Conservation (phyloP, 2,888 invertebrate genomes). For the Ophonus ardosiacus region DNA sequence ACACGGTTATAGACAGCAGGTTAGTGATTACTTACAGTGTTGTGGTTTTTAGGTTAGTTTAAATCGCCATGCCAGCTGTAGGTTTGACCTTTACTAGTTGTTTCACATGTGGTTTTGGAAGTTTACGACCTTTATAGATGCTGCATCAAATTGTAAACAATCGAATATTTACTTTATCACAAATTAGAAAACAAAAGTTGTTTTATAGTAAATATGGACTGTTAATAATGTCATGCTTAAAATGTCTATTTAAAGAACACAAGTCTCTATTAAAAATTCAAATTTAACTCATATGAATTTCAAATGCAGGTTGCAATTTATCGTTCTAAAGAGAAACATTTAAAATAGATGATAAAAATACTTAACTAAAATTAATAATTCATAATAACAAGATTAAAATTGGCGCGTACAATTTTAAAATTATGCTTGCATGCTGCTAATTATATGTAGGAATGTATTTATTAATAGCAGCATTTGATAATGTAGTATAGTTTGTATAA, state of each 20-base stretch:
- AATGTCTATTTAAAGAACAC: conserved; percentile 43
- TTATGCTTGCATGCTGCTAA: conserved; percentile 44
- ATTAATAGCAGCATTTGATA: conserved; percentile 46
- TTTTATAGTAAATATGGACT: no score
- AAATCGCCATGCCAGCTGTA: conserved; percentile 51
- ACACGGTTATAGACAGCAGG: conserved; percentile 30
- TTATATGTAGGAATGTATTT: conserved; percentile 48
- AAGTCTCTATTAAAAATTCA: conserved; percentile 38
- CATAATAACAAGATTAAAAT: conserved; percentile 34
- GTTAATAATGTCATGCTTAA: not conserved
- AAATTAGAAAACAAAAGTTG: not conserved
- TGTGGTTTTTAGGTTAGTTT: conserved; percentile 56
- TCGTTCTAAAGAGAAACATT: conserved; percentile 36
- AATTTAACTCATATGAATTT: conserved; percentile 50
- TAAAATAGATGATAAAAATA: conserved; percentile 52
- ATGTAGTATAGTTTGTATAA: conserved; percentile 13
- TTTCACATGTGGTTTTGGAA: conserved; percentile 23
- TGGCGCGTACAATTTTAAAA: conserved; percentile 39
- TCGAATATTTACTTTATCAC: not conserved
- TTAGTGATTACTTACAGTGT: conserved; percentile 24
- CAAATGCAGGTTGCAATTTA: conserved; percentile 38
- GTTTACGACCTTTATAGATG: not conserved
- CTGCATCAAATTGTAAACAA: not conserved
- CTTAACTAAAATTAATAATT: conserved; percentile 51
- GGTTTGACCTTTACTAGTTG: conserved; percentile 47